Evolutionary conservation across 2,113 vertebrate species (phyloP).

Genomic region (Chaetops frenatus): DNA sequence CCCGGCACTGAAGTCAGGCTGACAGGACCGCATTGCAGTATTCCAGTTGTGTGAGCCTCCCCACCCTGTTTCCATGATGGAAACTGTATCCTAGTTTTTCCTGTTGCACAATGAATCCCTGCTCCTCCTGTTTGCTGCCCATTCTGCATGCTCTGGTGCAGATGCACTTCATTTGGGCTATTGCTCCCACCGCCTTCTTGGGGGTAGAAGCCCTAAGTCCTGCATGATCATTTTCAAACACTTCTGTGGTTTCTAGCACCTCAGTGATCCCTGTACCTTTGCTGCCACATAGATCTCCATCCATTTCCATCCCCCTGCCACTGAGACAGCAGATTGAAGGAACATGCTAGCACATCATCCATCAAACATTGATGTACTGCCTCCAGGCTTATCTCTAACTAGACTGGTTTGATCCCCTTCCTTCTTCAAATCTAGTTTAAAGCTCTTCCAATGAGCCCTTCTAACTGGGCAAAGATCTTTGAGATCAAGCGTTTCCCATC

Average conservation of each 20-base stretch:
- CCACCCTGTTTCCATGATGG: no score
- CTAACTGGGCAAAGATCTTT: background rate
- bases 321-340: background rate
- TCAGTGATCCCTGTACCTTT: background rate
- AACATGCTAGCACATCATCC: background rate
- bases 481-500: background rate
- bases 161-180: background rate
- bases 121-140: background rate
- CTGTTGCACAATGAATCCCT: background rate
- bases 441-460: background rate
- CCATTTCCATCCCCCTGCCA: background rate
- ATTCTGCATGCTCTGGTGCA: background rate
- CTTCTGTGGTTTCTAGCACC: background rate
- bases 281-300: fast-evolving
- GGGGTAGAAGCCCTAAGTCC: background rate
- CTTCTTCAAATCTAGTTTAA: background rate
- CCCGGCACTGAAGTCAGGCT: background rate
- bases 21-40: background rate
- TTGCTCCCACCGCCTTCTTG: background rate
- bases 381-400: background rate
- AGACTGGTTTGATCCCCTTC: background rate
- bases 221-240: background rate
- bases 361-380: background rate
- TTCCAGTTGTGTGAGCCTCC: fast-evolving
- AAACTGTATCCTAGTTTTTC: background rate